These are phyloP conservation scores for Cataglyphis livida DNA, from an alignment of 2,888 invertebrate species.

Conservation along the genomic window DNA sequence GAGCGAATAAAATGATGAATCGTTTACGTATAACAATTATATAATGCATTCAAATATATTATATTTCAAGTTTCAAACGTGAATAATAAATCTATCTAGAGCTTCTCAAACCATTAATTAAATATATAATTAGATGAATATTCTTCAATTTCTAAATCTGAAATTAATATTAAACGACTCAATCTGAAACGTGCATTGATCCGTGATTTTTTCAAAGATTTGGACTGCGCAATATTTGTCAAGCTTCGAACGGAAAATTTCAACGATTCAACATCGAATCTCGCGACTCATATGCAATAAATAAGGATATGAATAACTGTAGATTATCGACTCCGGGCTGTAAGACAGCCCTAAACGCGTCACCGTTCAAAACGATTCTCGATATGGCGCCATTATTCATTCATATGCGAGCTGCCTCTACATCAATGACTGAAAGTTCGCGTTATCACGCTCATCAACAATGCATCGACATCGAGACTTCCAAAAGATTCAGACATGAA, in stretches of 20 bases:
- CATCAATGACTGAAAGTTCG: slow-evolving; percentile 66
- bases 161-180: neutral
- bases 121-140: neutral
- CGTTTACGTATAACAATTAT: slow-evolving; percentile 8
- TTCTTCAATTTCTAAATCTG: neutral
- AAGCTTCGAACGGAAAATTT: neutral
- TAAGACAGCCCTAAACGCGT: slow-evolving; percentile 71
- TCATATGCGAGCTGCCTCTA: slow-evolving; percentile 73
- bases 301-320: slow-evolving; percentile 5
- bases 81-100: neutral
- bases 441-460: neutral
- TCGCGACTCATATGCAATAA: slow-evolving; percentile 2
- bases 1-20: neutral
- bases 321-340: slow-evolving; percentile 52
- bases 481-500: neutral
- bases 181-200: neutral
- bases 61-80: neutral
- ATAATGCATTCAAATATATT: neutral
- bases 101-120: neutral
- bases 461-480: neutral
- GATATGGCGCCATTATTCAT: slow-evolving; percentile 79
- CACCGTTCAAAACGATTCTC: slow-evolving; percentile 70
- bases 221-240: neutral
- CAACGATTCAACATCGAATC: neutral
- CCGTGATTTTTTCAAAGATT: slow-evolving; percentile 34